A percentile compares a stretch with the other conserved stretches of the same genome.
Conservation (phyloP, 2,888 invertebrate genomes). For the Microctonus hyperodae region DNA sequence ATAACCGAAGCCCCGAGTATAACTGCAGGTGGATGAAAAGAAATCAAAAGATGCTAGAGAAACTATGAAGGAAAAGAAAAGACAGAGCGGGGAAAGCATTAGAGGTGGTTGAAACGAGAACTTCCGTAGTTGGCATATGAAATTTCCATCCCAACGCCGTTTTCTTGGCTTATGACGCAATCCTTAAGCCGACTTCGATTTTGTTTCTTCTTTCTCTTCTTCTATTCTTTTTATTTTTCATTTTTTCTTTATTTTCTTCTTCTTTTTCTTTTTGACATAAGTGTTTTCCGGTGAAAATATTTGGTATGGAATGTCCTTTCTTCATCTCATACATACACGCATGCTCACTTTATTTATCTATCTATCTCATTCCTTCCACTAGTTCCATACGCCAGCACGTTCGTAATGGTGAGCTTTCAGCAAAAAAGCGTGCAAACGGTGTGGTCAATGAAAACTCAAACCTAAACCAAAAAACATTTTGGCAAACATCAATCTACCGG, state of each 20-base stretch:
- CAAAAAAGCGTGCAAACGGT: background rate
- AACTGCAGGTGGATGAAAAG: constrained; percentile 29
- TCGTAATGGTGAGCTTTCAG: no score
- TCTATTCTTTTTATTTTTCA: constrained; percentile 42
- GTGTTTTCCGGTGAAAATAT: constrained; percentile 17
- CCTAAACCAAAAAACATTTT: constrained; percentile 19
- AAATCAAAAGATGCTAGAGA: constrained; percentile 32
- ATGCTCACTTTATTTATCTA: background rate
- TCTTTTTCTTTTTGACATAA: constrained; percentile 31
- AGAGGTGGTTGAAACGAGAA: constrained; percentile 26
- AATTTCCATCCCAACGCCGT: constrained; percentile 31
- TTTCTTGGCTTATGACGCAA: constrained; percentile 34
- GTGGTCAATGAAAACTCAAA: constrained; percentile 17
- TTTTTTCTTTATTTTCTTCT: constrained; percentile 44
- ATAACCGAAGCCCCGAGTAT: constrained; percentile 42
- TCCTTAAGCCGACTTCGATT: constrained; percentile 40
- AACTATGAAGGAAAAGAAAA: constrained; percentile 64
- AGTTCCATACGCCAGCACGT: no score
- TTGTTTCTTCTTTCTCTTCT: constrained; percentile 41
- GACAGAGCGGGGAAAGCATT: constrained; percentile 28
- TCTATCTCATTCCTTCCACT: background rate
- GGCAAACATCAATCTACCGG: no score
- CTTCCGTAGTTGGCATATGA: constrained; percentile 33
- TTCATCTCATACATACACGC: background rate
- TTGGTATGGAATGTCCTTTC: constrained; percentile 10